Base-by-base conservation (phyloP, 2,113 vertebrate genomes). In the Dolichallabes microphthalmus region DNA sequence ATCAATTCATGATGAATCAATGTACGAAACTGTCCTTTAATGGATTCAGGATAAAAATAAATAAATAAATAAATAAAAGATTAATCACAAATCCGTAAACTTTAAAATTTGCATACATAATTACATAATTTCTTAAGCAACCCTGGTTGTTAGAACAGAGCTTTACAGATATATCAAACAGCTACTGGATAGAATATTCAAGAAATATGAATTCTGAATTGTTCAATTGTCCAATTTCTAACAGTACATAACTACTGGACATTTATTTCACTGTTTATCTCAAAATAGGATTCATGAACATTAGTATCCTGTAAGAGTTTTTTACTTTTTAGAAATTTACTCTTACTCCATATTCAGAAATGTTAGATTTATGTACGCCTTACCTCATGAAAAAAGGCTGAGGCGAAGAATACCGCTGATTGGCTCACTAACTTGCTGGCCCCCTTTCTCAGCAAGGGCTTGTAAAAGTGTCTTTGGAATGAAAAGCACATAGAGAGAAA, bases 381-480 rank as follows among this genome's bases (percentile, higher is more conserved):
- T 82, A 97, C 97, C 96, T 98, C 97, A 0, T 98, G 97, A 89
- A 98, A 98, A 91, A 98, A 98, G 30, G 97, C 97, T 0, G 97
- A 97, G 8, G 93, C 89, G 30, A 98, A 91, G 93, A 97, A 98
- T 45, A 98, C 97, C 0, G 95, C 96, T 0, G 88, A 93, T 87
- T 94, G 95, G 74, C 96, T 95, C 2, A 92, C 52, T 73, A 94
- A 95, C 90, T 92, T 97, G 89, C 92, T 92, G 60, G 91, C 91
- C 1, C 97, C 97, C 53, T 75, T 91, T 82, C 92, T 95, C 12
- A 98, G 86, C 93, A 97, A 91, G 1, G 97, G 97, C 87, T 97
- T 97, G 89, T 98, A 98, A 91, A 98, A 97, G 85, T 98, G 97
- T 64, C 97, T 98, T 87, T 76, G 35, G 61, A 86, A 25, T 58